Percentiles rank a stretch among this genome's conserved stretches.
phyloP scores from a whole-genome alignment of 2,113 vertebrate species.

The Thalassoma bifasciatum region DNA sequence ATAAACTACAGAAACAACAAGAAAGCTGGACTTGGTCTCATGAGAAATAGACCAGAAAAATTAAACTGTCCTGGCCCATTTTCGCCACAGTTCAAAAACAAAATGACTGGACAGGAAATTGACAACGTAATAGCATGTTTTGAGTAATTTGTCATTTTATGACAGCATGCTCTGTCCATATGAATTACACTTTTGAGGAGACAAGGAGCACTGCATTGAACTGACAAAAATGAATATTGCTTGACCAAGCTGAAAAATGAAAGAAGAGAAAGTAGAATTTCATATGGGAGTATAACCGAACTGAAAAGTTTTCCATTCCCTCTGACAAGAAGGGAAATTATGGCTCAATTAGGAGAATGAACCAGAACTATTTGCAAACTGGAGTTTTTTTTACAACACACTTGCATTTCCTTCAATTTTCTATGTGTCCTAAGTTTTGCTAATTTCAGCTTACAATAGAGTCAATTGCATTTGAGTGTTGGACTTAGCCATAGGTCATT shows the following conservation, averaged over 20 bases:
- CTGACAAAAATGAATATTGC: conserved; percentile 44
- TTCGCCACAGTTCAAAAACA: conserved; percentile 33
- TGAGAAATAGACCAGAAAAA: conserved; percentile 27
- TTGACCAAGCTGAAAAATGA: conserved; percentile 38
- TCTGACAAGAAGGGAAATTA: conserved; percentile 52
- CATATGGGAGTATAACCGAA: conserved; percentile 20
- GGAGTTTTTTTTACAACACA: conserved; percentile 9
- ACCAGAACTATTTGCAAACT: conserved; percentile 48
- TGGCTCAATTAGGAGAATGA: conserved; percentile 16
- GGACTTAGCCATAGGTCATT: too few species aligned
- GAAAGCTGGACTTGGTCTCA: conserved; percentile 30
- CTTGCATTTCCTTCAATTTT: conserved; percentile 1
- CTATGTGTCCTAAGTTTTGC: too few species aligned
- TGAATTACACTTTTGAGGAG: conserved; percentile 42
- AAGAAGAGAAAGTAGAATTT: conserved; percentile 20
- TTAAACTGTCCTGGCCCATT: conserved; percentile 45
- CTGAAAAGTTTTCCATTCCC: conserved; percentile 30
- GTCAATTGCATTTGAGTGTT: too few species aligned
- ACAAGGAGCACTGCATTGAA: conserved; percentile 43
- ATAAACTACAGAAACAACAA: conserved; percentile 4
- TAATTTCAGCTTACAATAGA: too few species aligned
- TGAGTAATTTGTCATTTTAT: conserved; percentile 56
- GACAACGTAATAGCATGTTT: conserved; percentile 61
- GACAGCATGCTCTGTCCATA: conserved; percentile 39
- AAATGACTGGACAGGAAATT: conserved; percentile 53